These are phyloP conservation scores for Scelioninae gen. 1 DNA, from an alignment of 2,888 invertebrate species.

Conservation along the genomic window DNA sequence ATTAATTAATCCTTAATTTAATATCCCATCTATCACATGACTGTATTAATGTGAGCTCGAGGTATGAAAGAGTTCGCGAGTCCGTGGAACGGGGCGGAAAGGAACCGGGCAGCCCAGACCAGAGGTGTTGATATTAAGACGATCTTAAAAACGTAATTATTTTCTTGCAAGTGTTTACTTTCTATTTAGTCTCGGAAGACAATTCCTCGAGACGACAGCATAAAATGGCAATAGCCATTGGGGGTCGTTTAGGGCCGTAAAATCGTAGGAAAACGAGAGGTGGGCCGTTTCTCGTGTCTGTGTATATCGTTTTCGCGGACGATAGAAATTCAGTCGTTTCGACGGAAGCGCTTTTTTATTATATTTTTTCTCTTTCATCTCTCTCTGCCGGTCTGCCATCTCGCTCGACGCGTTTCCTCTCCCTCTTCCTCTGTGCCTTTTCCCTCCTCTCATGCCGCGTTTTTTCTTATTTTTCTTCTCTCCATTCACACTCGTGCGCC, in stretches of 20 bases:
- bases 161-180: conserved; percentile 66
- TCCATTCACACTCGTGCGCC: conserved; percentile 47
- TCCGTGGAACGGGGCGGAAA: not conserved
- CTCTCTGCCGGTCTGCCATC: too few species aligned
- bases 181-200: conserved; percentile 65
- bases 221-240: conserved; percentile 65
- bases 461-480: conserved; percentile 49
- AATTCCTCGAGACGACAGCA: conserved; percentile 63
- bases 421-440: conserved; percentile 2
- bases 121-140: conserved; percentile 58
- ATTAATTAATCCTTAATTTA: conserved; percentile 7
- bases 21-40: conserved; percentile 5
- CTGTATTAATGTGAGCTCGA: not conserved
- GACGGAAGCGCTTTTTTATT: conserved; percentile 68
- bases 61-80: not conserved
- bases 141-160: conserved; percentile 52
- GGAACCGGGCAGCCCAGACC: not conserved
- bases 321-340: conserved; percentile 70
- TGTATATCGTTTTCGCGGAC: conserved; percentile 64
- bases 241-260: conserved; percentile 65
- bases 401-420: conserved; percentile 5
- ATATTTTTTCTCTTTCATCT: conserved; percentile 59
- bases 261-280: conserved; percentile 62
- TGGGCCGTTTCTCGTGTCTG: conserved; percentile 45
- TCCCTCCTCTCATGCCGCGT: conserved; percentile 1